Base-by-base conservation (phyloP, 2,797 vertebrate species). In the Anguilla marmorata region DNA sequence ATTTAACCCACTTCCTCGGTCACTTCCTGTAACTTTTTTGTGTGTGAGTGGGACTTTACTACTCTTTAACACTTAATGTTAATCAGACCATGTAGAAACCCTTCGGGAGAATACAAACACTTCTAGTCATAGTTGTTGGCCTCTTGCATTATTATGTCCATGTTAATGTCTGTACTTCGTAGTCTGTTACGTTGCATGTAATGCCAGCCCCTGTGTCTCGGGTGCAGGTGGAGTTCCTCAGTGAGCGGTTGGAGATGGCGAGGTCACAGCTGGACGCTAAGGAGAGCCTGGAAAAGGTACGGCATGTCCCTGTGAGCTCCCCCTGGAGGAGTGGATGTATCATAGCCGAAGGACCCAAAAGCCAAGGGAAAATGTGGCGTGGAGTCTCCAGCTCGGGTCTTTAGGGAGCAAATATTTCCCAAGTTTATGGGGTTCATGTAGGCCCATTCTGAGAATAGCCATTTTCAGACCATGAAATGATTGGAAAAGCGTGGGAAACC, bases 221-320 rank as follows among this genome's bases (percentile, higher is more conserved):
- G 52, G 56, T 37, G 21, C 86, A 93, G 92, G 90, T 92, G 86
- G 87, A 90, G 69, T 88, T 92, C 69, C 89, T 93, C 69, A 92
- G 85, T 21, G 91, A 91, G 86, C 89, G 76, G 63, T 85, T 92
- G 63, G 89, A 92, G 52, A 85, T 89, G 48, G 69, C 90, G 8
- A 90, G 80, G 60, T 89, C 90, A 11, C 90, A 94, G 84, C 89
- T 93, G 52, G 89, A 90, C 24, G 89, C 69, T 50, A 92, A 91
- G 37, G 92, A 92, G 87, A 86, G 86, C 24, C 45, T 91, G 83
- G 90, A 93, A 63, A 89, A 88, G 92, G 91, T 93, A 85, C 52
- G n/a, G 63, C 48, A 1, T 63, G 60, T 58, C 11, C 58, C n/a
- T 27, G 52, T 37, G 54, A 8, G 4, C 79, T 58, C 54, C 7